A percentile compares a stretch with the other conserved stretches of the same genome.
Conservation (phyloP, 1,140 invertebrate genomes). For the Homalodisca vitripennis region DNA sequence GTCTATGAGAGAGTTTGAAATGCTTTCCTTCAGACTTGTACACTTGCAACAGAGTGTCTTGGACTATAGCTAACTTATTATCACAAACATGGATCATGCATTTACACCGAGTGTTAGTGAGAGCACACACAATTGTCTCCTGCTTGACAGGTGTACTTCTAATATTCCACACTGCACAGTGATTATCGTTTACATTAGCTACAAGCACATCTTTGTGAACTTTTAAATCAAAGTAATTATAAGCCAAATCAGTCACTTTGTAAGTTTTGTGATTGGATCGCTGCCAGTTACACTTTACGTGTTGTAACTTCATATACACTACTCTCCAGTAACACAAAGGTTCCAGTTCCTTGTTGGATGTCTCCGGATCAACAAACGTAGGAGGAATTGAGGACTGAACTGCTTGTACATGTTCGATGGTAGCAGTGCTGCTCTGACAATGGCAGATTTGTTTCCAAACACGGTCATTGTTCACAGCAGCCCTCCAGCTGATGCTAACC, state of each 20-base stretch:
- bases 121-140: constrained; percentile 4
- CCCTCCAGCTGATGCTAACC: background rate
- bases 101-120: constrained; percentile 4
- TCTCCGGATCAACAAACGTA: constrained; percentile 3
- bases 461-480: background rate
- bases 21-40: background rate
- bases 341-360: background rate
- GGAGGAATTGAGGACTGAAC: background rate
- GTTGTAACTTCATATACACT: background rate
- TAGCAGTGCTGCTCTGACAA: background rate
- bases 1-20: background rate
- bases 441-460: constrained; percentile 7
- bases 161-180: constrained; percentile 17
- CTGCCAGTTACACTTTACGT: background rate
- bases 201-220: background rate
- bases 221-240: constrained; percentile 4
- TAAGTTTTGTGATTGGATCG: constrained; percentile 3
- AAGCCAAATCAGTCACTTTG: constrained; percentile 1
- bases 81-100: constrained; percentile 4
- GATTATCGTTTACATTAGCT: constrained; percentile 12
- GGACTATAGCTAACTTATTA: background rate
- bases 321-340: constrained; percentile 12
- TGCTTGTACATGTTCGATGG: background rate
- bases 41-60: constrained; percentile 8
- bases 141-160: background rate